Conservation (phyloP, 2,888 invertebrate species). For the Hirtodrosophila cameraria region DNA sequence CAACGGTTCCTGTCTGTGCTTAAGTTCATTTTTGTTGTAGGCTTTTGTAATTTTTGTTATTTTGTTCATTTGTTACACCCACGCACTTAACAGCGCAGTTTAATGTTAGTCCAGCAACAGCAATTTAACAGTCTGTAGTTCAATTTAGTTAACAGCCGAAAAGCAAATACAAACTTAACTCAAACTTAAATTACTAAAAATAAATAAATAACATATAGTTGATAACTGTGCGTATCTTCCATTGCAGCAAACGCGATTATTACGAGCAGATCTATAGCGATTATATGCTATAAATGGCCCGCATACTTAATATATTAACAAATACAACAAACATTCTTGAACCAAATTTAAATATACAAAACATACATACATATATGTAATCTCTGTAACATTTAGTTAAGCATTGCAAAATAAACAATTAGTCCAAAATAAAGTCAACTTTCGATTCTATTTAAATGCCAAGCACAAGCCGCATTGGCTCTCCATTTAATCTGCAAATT, state of each 20-base stretch:
- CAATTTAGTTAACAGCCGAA: slow-evolving; percentile 39
- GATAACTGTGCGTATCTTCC: slow-evolving; percentile 69
- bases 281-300: slow-evolving; percentile 70
- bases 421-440: slow-evolving; percentile 66
- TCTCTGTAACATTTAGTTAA: slow-evolving; percentile 56
- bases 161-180: slow-evolving; percentile 16
- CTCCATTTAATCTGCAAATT: slow-evolving; percentile 64
- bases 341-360: slow-evolving; percentile 16
- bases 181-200: slow-evolving; percentile 8
- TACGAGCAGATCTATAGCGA: slow-evolving; percentile 80
- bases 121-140: slow-evolving; percentile 41
- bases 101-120: slow-evolving; percentile 32
- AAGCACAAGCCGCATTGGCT: slow-evolving; percentile 48
- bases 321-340: slow-evolving; percentile 29
- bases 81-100: slow-evolving; percentile 61
- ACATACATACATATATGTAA: slow-evolving; percentile 12
- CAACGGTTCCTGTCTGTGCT: slow-evolving; percentile 64
- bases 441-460: slow-evolving; percentile 57
- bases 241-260: slow-evolving; percentile 81
- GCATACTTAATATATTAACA: slow-evolving; percentile 25
- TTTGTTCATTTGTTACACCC: slow-evolving; percentile 73
- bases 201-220: slow-evolving; percentile 24
- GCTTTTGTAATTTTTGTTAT: slow-evolving; percentile 59
- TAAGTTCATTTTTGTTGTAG: slow-evolving; percentile 55
- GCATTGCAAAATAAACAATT: slow-evolving; percentile 34